A percentile compares a stretch with the other conserved stretches of the same genome.
These are phyloP conservation scores for Biston stratarius DNA, from an alignment of 2,888 invertebrate genomes.

Conservation along the genomic window DNA sequence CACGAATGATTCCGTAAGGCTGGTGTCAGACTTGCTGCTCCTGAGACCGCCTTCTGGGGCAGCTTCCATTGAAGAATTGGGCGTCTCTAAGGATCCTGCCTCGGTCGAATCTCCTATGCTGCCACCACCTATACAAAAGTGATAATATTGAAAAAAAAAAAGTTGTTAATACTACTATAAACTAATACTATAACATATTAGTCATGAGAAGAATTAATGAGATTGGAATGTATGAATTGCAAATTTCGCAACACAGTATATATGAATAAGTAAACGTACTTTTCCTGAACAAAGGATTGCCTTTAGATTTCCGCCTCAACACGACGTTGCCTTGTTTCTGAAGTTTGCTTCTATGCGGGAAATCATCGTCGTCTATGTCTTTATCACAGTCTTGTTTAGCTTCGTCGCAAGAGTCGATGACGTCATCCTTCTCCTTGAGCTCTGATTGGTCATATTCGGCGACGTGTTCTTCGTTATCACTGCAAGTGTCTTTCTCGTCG, in stretches of 20 bases:
- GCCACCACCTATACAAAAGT: conserved; percentile 80
- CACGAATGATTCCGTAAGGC: conserved; percentile 96
- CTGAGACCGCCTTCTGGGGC: conserved; percentile 86
- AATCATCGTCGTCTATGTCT: conserved; percentile 64
- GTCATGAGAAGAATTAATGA: too few relatives aligned
- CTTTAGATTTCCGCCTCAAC: conserved; percentile 87
- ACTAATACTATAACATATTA: too few relatives aligned
- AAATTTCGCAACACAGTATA: too few relatives aligned
- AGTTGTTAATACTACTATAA: too few relatives aligned
- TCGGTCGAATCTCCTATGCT: conserved; percentile 83
- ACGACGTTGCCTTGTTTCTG: conserved; percentile 85
- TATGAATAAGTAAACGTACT: conserved; percentile 79
- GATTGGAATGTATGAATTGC: too few relatives aligned
- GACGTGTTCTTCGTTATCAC: conserved; percentile 87
- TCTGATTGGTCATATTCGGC: conserved; percentile 41
- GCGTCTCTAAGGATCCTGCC: conserved; percentile 66
- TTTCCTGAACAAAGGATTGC: conserved; percentile 89
- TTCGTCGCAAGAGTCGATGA: conserved; percentile 71
- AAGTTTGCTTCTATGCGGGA: conserved; percentile 60
- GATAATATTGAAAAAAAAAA: neutral
- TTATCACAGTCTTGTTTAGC: conserved; percentile 70
- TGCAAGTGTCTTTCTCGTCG: conserved; percentile 91
- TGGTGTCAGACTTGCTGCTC: conserved; percentile 96
- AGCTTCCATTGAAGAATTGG: conserved; percentile 58
- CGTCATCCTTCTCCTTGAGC: conserved; percentile 40